These are phyloP conservation scores for Schlechtendalia chinensis DNA, from an alignment of 1,140 invertebrate species.

Conservation along the genomic window DNA sequence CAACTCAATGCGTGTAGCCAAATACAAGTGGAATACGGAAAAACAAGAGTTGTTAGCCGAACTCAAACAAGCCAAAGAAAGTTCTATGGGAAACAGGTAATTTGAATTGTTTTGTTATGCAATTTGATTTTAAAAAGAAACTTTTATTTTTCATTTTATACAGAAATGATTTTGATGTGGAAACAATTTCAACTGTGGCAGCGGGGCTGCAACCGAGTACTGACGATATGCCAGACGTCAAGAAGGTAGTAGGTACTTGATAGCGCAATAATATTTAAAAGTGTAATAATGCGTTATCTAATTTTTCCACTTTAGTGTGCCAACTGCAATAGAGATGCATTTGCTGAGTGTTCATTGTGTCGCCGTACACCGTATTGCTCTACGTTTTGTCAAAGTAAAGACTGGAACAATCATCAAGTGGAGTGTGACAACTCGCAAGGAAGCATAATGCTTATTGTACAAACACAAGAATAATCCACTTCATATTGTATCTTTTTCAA, in stretches of 20 bases:
- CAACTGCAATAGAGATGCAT: slow-evolving; percentile 81
- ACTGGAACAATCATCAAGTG: slow-evolving; percentile 80
- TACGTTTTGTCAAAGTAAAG: slow-evolving; percentile 82
- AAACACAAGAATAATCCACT: slow-evolving; percentile 54
- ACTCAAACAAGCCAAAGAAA: slow-evolving; percentile 43
- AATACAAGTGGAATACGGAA: slow-evolving; percentile 45
- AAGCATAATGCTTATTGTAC: slow-evolving; percentile 63
- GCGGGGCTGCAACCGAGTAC: slow-evolving; percentile 30
- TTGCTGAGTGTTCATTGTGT: slow-evolving; percentile 80
- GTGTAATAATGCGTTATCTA: background rate
- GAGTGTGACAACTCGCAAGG: slow-evolving; percentile 69
- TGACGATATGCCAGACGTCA: slow-evolving; percentile 28
- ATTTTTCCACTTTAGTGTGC: slow-evolving; percentile 67
- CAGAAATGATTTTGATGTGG: slow-evolving; percentile 45
- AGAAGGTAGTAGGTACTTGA: slow-evolving; percentile 21
- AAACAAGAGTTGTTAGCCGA: slow-evolving; percentile 36
- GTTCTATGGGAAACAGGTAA: slow-evolving; percentile 33
- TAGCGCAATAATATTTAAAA: background rate
- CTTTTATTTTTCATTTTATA: background rate
- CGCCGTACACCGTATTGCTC: slow-evolving; percentile 81
- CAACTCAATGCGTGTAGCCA: slow-evolving; percentile 39
- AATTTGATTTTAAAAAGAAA: background rate
- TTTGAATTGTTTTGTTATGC: background rate
- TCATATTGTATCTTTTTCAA: background rate
- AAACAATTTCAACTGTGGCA: slow-evolving; percentile 35